Conservation (phyloP, 1,140 invertebrate species). For the Drosophila fuyamai region DNA sequence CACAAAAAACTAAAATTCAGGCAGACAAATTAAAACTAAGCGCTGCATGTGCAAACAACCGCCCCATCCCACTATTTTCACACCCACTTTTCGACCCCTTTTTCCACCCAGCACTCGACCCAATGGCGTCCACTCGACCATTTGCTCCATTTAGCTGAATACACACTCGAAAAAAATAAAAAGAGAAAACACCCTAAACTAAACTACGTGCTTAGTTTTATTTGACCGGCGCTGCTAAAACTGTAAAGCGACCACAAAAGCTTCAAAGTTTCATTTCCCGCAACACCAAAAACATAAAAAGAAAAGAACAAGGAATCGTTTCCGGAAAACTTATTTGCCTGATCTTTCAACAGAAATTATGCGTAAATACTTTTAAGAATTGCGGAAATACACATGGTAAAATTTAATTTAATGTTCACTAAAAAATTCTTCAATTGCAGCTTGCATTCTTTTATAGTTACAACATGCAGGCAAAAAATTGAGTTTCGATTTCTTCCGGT, state of each 20-base stretch:
- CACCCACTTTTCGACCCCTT: neutral
- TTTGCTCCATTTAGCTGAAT: slow-evolving; percentile 75
- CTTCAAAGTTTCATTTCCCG: slow-evolving; percentile 45
- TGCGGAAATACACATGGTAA: neutral
- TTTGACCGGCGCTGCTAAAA: slow-evolving; percentile 64
- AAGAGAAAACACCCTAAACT: slow-evolving; percentile 17
- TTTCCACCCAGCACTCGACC: slow-evolving; percentile 55
- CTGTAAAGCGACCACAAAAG: slow-evolving; percentile 55
- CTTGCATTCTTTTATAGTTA: slow-evolving; percentile 1
- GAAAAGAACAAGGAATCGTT: slow-evolving; percentile 16
- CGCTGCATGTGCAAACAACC: slow-evolving; percentile 74
- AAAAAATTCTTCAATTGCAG: slow-evolving; percentile 3
- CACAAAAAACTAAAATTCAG: slow-evolving; percentile 51
- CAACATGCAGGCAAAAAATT: slow-evolving; percentile 17
- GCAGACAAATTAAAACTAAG: slow-evolving; percentile 82
- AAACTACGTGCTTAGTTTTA: slow-evolving; percentile 60
- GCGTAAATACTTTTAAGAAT: slow-evolving; percentile 18
- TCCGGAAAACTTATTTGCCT: slow-evolving; percentile 32
- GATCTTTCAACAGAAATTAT: slow-evolving; percentile 30
- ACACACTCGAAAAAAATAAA: slow-evolving; percentile 42
- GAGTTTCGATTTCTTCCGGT: slow-evolving; percentile 23
- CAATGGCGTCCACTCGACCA: slow-evolving; percentile 78
- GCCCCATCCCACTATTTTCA: slow-evolving; percentile 9
- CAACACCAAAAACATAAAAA: slow-evolving; percentile 1
- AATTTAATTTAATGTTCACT: slow-evolving; percentile 17